These are phyloP conservation scores for Acanthurus leucopareius DNA, from an alignment of 2,797 vertebrate species.

Conservation along the genomic window DNA sequence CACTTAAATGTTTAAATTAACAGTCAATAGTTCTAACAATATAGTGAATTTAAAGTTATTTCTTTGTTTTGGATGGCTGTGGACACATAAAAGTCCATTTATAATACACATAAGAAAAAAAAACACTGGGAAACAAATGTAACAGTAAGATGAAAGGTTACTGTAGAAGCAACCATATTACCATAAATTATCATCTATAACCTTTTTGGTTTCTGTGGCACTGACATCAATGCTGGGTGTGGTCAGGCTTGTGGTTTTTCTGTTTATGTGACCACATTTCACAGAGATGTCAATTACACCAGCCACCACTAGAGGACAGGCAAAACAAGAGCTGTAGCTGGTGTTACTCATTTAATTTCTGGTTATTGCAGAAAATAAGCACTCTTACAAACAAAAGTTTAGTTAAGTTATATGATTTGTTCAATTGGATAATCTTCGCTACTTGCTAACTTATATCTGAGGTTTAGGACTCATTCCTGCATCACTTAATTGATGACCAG, in stretches of 20 bases:
- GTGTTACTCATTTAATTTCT: not conserved
- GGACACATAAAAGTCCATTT: not conserved
- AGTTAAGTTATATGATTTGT: too few species aligned
- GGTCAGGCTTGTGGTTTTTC: not conserved
- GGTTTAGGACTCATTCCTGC: too few species aligned
- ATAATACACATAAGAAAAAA: not conserved
- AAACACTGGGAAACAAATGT: not conserved
- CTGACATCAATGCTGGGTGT: not conserved
- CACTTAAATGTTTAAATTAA: not conserved
- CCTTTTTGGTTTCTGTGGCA: not conserved
- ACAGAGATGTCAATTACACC: not conserved
- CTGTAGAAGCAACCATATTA: not conserved
- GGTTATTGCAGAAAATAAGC: too few species aligned
- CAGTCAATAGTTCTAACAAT: too few species aligned
- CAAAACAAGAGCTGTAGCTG: not conserved
- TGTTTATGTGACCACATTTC: not conserved
- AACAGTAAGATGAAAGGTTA: not conserved
- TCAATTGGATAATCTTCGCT: too few species aligned
- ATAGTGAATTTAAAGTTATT: not conserved
- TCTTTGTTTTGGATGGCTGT: not conserved
- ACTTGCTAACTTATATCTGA: too few species aligned
- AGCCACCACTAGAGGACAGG: not conserved
- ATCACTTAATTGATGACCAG: too few species aligned
- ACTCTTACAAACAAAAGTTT: too few species aligned
- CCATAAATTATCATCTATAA: not conserved